A percentile compares a stretch with the other conserved stretches of the same genome.
Conservation (phyloP, 2,888 invertebrate genomes). For the Amphipyra berbera region DNA sequence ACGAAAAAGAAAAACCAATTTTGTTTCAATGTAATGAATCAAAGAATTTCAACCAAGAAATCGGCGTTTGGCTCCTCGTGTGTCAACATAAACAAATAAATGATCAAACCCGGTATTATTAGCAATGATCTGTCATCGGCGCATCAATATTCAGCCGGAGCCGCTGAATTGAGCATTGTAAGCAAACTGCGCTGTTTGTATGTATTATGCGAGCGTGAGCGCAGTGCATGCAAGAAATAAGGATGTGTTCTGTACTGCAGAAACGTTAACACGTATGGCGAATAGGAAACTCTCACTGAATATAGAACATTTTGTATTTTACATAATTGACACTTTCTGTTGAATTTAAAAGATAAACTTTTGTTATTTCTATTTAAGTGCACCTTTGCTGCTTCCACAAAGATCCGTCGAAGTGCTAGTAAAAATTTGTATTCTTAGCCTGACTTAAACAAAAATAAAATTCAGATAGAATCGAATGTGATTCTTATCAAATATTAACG, state of each 20-base stretch:
- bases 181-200: slow-evolving; percentile 53
- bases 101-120: slow-evolving; percentile 24
- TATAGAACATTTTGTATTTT: background rate
- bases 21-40: background rate
- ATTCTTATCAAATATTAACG: background rate
- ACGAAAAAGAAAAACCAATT: background rate
- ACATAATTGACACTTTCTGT: background rate
- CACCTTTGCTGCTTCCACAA: background rate
- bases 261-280: background rate
- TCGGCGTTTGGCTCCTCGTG: background rate
- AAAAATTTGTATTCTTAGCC: slow-evolving; percentile 11
- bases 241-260: slow-evolving; percentile 14
- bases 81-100: slow-evolving; percentile 27
- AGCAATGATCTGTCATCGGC: slow-evolving; percentile 33
- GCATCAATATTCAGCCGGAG: slow-evolving; percentile 54
- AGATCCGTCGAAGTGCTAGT: slow-evolving; percentile 1
- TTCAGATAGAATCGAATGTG: slow-evolving; percentile 4
- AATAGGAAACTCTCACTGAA: background rate
- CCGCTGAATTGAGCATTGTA: slow-evolving; percentile 46
- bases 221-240: slow-evolving; percentile 11
- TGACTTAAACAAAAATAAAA: background rate
- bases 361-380: background rate
- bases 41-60: slow-evolving; percentile 3
- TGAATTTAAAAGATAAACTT: slow-evolving; percentile 10
- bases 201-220: slow-evolving; percentile 8